These are phyloP conservation scores for Nycticryphes semicollaris DNA, from an alignment of 2,113 vertebrate genomes.

Conservation along the genomic window DNA sequence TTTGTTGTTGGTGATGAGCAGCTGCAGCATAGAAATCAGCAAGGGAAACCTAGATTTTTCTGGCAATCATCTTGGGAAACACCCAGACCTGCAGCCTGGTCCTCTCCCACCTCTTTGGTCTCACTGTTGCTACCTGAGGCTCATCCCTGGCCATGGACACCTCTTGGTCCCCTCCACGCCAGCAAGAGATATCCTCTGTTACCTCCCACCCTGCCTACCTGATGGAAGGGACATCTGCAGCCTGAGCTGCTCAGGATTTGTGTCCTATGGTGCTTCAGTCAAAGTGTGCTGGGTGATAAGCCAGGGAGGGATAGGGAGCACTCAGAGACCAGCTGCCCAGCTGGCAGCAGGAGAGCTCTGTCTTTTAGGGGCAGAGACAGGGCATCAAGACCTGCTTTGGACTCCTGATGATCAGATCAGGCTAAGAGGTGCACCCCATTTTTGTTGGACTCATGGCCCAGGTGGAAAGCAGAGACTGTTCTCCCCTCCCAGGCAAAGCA, in stretches of 20 bases:
- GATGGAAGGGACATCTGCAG: neutral
- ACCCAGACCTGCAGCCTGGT: neutral
- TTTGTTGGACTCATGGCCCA: neutral
- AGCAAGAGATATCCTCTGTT: neutral
- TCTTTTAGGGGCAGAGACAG: neutral
- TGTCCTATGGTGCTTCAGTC: neutral
- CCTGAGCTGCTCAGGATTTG: neutral
- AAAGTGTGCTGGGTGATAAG: neutral
- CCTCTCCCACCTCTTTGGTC: neutral
- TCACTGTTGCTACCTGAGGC: neutral
- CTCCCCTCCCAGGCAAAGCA: neutral
- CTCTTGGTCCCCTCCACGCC: neutral
- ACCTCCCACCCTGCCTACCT: neutral
- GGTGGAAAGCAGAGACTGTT: neutral
- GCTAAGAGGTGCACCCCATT: neutral
- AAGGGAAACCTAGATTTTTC: neutral
- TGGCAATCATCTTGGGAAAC: neutral
- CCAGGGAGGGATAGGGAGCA: neutral
- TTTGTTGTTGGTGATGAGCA: neutral
- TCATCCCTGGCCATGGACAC: accelerated
- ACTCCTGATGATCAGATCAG: neutral
- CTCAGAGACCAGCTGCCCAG: neutral
- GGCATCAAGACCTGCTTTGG: neutral
- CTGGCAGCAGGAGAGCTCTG: neutral
- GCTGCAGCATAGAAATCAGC: neutral